Evolutionary conservation across 2,113 vertebrate species (phyloP).

Genomic region (Percina caprodes): DNA sequence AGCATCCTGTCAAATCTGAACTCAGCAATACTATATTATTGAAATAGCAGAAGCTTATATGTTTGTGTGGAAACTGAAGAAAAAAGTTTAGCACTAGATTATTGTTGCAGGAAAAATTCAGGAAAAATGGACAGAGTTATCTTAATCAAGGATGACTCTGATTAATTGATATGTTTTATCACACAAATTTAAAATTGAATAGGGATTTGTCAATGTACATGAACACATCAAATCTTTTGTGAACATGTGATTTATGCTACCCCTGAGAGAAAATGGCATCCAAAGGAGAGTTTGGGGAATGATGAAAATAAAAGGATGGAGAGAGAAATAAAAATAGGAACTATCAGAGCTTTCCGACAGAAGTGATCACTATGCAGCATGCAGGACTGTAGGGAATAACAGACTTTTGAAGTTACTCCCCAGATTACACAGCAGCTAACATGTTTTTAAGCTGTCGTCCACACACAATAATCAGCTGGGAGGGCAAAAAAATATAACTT

Average conservation of each 20-base stretch:
- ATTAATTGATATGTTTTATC: not conserved
- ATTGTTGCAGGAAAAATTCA: not conserved
- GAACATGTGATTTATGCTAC: not conserved
- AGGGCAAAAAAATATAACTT: not conserved
- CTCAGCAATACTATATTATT: conserved; percentile 1
- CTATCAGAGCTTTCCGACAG: conserved; percentile 2
- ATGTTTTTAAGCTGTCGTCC: conserved; percentile 1
- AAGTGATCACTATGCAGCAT: not conserved
- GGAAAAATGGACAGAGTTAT: not conserved
- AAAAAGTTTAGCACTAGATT: no score
- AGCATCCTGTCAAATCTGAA: conserved; percentile 32
- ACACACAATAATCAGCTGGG: not conserved
- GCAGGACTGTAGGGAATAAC: conserved; percentile 8
- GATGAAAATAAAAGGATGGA: not conserved
- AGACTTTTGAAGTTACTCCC: conserved; percentile 17
- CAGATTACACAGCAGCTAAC: conserved; percentile 14
- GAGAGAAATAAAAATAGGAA: not conserved
- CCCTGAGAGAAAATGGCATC: not conserved
- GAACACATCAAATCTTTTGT: not conserved
- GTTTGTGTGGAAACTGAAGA: not conserved
- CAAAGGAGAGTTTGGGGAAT: not conserved
- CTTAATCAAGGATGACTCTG: not conserved
- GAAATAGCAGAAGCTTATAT: not conserved
- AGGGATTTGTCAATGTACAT: not conserved
- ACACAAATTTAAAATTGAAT: not conserved